Percentiles rank a stretch among this genome's conserved stretches.
phyloP scores from a whole-genome alignment of 2,113 vertebrate species.

The Marmota monax region DNA sequence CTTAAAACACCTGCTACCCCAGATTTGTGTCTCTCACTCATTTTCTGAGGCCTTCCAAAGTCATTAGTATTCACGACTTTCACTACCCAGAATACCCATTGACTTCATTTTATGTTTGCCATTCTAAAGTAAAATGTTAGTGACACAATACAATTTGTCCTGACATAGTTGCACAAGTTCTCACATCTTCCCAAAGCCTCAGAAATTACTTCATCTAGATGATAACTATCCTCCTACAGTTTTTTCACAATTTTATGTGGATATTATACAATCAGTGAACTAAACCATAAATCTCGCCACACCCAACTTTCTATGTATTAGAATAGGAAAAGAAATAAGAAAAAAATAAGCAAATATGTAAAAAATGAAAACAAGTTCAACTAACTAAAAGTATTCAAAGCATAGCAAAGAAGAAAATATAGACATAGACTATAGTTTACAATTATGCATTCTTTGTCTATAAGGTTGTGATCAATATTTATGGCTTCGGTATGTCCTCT shows the following conservation, averaged over 20 bases:
- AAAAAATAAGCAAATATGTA: not conserved
- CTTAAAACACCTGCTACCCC: not conserved
- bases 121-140: slow-evolving; percentile 19
- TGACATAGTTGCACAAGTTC: not conserved
- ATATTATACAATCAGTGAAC: not conserved
- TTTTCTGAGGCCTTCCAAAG: not conserved
- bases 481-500: not conserved
- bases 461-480: not conserved
- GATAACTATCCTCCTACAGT: not conserved
- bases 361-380: not conserved
- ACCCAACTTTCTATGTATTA: not conserved
- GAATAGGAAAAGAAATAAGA: not conserved
- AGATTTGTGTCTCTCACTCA: not conserved
- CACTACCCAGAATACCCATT: not conserved
- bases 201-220: not conserved
- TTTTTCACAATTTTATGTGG: slow-evolving; percentile 4
- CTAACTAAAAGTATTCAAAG: not conserved
- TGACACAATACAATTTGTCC: not conserved
- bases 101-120: not conserved
- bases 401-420: not conserved
- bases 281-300: not conserved
- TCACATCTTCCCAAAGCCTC: not conserved
- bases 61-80: not conserved
- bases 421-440: not conserved
- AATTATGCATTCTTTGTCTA: not conserved